A percentile compares a stretch with the other conserved stretches of the same genome.
Evolutionary conservation across 2,113 vertebrate species (phyloP).

Genomic region (Myotis yumanensis): DNA sequence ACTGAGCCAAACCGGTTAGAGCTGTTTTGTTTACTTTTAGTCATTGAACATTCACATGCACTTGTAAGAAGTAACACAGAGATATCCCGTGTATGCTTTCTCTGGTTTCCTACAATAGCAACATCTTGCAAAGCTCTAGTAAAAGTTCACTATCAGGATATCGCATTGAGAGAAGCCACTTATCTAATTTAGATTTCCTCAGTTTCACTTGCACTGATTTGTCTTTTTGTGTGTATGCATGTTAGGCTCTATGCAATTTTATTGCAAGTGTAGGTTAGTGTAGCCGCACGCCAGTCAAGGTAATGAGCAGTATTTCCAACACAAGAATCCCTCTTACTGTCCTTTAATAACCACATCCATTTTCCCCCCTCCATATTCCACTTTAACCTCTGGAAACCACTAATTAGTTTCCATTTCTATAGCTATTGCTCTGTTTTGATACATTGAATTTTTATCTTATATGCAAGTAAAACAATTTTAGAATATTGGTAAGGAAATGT

Average conservation of each 20-base stretch:
- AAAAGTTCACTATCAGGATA: not conserved
- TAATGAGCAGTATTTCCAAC: not conserved
- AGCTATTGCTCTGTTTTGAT: not conserved
- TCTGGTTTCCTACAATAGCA: not conserved
- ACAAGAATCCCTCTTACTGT: not conserved
- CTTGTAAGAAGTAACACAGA: not conserved
- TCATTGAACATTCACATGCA: not conserved
- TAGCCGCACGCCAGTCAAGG: not conserved
- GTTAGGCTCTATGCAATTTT: not conserved
- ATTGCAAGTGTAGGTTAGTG: not conserved
- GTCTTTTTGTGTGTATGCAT: not conserved
- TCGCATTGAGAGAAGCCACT: not conserved
- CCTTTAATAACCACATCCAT: not conserved
- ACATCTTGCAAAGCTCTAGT: not conserved
- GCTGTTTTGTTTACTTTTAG: not conserved
- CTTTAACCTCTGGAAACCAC: not conserved
- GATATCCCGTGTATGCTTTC: not conserved
- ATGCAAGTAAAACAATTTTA: not conserved
- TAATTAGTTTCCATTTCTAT: not conserved
- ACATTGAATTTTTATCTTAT: not conserved
- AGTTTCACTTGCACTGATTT: not conserved
- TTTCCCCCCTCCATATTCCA: not conserved
- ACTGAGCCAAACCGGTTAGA: too few relatives aligned
- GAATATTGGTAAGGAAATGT: not conserved
- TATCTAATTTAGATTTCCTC: not conserved